A percentile compares a stretch with the other conserved stretches of the same genome.
These are phyloP conservation scores for Proteles cristata DNA, from an alignment of 2,113 vertebrate genomes.

Conservation along the genomic window DNA sequence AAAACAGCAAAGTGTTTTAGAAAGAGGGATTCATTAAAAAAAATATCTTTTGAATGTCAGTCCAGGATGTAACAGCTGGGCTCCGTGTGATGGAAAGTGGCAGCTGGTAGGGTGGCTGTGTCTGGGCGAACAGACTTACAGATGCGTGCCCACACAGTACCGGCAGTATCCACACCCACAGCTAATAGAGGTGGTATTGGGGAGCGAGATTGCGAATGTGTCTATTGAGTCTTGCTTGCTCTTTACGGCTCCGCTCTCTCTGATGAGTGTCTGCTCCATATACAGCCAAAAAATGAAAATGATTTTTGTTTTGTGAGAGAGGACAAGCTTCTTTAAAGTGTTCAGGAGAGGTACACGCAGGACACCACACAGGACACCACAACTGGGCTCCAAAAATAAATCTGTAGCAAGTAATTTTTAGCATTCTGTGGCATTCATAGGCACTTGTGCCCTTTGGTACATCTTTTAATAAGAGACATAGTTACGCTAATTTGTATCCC, in stretches of 20 bases:
- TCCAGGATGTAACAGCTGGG: background rate
- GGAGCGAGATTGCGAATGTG: no score
- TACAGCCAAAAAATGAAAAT: background rate
- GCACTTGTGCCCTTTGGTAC: background rate
- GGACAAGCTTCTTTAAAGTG: background rate
- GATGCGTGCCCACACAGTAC: rapidly evolving
- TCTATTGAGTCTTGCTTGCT: background rate
- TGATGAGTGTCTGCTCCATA: background rate
- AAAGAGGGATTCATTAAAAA: slow-evolving; percentile 40
- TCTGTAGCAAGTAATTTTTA: background rate
- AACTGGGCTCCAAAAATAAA: background rate
- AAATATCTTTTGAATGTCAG: background rate
- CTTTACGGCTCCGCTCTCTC: background rate
- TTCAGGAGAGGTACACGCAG: background rate
- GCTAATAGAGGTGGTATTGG: background rate
- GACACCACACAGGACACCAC: background rate
- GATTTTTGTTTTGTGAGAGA: background rate
- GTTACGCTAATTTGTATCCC: background rate
- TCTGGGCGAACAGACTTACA: background rate
- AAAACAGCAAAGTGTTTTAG: slow-evolving; percentile 9
- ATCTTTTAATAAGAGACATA: background rate
- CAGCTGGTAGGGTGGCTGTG: no score
- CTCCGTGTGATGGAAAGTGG: background rate
- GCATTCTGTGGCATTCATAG: background rate
- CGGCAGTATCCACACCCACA: rapidly evolving